Percentiles rank a stretch among this genome's conserved stretches.
Conservation (phyloP, 2,888 invertebrate species). For the Drosophila acutilabella region DNA sequence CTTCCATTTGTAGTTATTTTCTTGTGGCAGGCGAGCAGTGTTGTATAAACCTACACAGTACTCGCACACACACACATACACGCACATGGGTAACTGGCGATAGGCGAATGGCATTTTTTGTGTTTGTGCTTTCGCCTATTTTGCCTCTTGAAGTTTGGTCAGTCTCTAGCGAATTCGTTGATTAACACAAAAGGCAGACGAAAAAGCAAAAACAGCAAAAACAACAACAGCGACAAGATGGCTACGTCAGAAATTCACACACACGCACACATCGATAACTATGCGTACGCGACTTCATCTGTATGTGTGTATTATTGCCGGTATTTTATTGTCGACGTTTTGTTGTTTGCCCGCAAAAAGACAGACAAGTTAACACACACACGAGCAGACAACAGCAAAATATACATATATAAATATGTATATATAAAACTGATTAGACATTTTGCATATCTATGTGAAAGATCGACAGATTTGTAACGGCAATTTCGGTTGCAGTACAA, state of each 20-base stretch:
- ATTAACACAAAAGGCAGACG: conserved; percentile 41
- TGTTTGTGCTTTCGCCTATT: conserved; percentile 32
- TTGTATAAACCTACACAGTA: neutral
- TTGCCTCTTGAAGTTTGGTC: conserved; percentile 45
- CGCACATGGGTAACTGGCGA: conserved; percentile 8
- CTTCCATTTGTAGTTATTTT: too few species aligned
- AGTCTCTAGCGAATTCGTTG: conserved; percentile 40
- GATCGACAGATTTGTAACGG: conserved; percentile 41
- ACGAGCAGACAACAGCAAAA: neutral
- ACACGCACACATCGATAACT: neutral
- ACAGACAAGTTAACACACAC: conserved; percentile 43
- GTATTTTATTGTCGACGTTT: conserved; percentile 32
- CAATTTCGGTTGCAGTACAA: conserved; percentile 38
- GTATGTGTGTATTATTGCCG: conserved; percentile 32
- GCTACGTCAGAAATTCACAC: conserved; percentile 27
- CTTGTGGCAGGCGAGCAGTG: too few species aligned
- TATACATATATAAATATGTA: neutral
- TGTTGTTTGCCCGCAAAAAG: conserved; percentile 28
- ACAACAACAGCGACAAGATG: conserved; percentile 16
- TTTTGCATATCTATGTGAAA: conserved; percentile 21
- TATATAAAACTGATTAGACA: conserved; percentile 16
- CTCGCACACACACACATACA: conserved; percentile 1
- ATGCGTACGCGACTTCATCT: neutral
- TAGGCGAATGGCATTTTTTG: conserved; percentile 11
- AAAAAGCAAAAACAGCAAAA: conserved; percentile 10